These are phyloP conservation scores for Pardosa pseudoannulata DNA, from an alignment of 2,888 invertebrate genomes.

Conservation along the genomic window DNA sequence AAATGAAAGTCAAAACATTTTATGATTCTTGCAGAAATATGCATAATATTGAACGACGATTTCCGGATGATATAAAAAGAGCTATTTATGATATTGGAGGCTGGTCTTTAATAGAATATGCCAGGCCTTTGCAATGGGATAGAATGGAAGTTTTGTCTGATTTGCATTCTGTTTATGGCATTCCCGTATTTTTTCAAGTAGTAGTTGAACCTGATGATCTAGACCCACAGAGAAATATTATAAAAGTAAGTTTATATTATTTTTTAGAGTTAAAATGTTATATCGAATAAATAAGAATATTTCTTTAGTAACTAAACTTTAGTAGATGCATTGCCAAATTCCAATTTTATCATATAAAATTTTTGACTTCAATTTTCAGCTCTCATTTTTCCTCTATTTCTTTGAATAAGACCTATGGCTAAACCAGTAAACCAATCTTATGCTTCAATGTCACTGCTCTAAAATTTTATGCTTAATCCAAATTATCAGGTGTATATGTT, in stretches of 20 bases:
- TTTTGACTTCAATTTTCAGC: too few species aligned
- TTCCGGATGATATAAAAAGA: conserved; percentile 79
- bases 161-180: conserved; percentile 80
- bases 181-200: conserved; percentile 80
- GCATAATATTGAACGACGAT: conserved; percentile 75
- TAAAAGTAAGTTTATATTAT: conserved; percentile 77
- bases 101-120: conserved; percentile 74
- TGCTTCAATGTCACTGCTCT: too few species aligned
- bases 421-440: too few species aligned
- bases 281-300: too few species aligned
- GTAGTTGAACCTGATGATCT: conserved; percentile 80
- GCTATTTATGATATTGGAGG: conserved; percentile 80
- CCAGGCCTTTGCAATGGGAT: conserved; percentile 69
- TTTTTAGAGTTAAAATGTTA: too few species aligned
- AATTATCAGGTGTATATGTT: too few species aligned
- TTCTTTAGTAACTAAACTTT: too few species aligned
- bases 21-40: conserved; percentile 81
- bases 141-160: conserved; percentile 76
- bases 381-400: too few species aligned
- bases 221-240: conserved; percentile 79
- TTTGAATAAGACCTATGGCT: too few species aligned
- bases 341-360: too few species aligned
- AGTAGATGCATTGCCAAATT: too few species aligned
- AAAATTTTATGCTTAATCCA: too few species aligned
- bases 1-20: conserved; percentile 81